Evolutionary conservation across 2,888 invertebrate genomes (phyloP).

Genomic region (Agonopterix arenella): DNA sequence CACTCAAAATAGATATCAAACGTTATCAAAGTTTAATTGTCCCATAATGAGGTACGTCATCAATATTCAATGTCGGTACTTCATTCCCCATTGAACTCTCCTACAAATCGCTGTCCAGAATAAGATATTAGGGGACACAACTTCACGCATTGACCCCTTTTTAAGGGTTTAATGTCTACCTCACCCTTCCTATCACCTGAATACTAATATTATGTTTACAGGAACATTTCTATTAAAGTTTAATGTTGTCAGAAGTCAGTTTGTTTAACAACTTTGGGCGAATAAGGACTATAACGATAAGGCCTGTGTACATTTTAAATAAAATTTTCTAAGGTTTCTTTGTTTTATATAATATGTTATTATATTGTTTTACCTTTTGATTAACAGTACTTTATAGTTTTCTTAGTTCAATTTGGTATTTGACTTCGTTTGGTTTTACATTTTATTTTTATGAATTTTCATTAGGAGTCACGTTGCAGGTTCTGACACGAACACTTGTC

Average conservation of each 20-base stretch:
- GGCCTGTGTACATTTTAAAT: too few relatives aligned
- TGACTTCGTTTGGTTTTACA: too few relatives aligned
- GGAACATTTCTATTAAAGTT: constrained; percentile 23
- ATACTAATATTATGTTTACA: constrained; percentile 51
- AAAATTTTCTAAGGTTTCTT: too few relatives aligned
- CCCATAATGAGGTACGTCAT: constrained; percentile 39
- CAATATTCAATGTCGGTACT: constrained; percentile 64
- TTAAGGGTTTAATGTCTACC: constrained; percentile 70
- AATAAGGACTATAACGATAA: neutral
- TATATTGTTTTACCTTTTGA: too few relatives aligned
- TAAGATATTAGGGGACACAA: constrained; percentile 69
- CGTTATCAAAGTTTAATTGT: neutral
- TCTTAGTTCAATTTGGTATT: too few relatives aligned
- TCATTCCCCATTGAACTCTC: constrained; percentile 47
- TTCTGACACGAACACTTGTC: too few relatives aligned
- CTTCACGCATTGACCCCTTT: constrained; percentile 73
- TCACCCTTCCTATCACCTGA: constrained; percentile 51
- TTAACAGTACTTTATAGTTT: too few relatives aligned
- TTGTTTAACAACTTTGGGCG: constrained; percentile 3
- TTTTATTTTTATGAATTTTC: too few relatives aligned
- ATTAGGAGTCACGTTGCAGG: too few relatives aligned
- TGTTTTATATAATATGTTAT: too few relatives aligned
- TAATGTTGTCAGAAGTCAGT: constrained; percentile 15
- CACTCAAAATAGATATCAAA: too few relatives aligned
- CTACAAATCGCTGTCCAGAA: constrained; percentile 57